Conservation (phyloP, 2,888 invertebrate genomes). For the Oxycera nigricornis region DNA sequence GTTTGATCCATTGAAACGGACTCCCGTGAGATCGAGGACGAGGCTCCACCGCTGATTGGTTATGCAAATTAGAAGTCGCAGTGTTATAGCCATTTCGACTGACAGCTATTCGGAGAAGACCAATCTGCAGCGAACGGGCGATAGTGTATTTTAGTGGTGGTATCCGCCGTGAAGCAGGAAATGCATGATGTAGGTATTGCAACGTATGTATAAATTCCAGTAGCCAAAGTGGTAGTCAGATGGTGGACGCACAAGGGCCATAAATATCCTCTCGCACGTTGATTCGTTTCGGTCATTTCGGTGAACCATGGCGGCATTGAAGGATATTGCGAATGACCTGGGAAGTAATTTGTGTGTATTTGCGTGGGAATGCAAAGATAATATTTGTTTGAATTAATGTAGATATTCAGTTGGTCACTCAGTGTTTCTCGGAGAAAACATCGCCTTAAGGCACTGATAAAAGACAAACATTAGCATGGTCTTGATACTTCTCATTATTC, state of each 20-base stretch:
- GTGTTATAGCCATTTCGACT: constrained; percentile 1
- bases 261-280: constrained; percentile 42
- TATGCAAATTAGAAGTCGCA: constrained; percentile 43
- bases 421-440: too few species aligned
- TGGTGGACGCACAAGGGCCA: constrained; percentile 39
- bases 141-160: constrained; percentile 19
- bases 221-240: constrained; percentile 33
- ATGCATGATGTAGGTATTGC: constrained; percentile 36
- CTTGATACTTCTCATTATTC: too few species aligned
- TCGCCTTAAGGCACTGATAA: too few species aligned
- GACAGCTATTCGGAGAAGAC: constrained; percentile 27
- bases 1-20: not conserved
- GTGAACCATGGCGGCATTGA: not conserved
- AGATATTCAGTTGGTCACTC: too few species aligned
- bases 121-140: constrained; percentile 8
- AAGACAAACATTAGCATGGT: too few species aligned
- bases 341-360: too few species aligned
- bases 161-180: constrained; percentile 20
- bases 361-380: too few species aligned
- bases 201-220: constrained; percentile 24
- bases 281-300: constrained; percentile 39
- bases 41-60: constrained; percentile 38
- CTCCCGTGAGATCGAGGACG: not conserved
- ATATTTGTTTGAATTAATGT: too few species aligned
- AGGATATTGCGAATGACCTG: too few species aligned